Evolutionary conservation across 2,113 vertebrate genomes (phyloP).

Genomic region (Petroica traversi): DNA sequence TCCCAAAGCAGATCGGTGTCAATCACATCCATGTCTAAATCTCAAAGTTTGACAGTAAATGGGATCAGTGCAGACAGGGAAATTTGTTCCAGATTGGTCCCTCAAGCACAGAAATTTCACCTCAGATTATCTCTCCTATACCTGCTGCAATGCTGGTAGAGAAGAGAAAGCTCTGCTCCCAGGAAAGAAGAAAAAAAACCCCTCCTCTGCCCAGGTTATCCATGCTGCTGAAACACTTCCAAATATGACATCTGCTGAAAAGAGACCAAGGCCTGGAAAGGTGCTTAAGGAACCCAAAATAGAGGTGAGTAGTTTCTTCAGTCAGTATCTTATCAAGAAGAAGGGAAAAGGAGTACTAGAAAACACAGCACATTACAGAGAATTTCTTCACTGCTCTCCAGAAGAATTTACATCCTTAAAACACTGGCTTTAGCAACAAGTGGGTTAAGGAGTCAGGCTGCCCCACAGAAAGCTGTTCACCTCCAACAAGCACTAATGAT

Average conservation of each 20-base stretch:
- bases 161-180: not conserved
- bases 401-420: not conserved
- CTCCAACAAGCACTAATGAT: not conserved
- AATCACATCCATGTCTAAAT: not conserved
- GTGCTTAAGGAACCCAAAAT: not conserved
- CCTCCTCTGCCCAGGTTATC: not conserved
- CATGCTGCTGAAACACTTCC: not conserved
- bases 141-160: not conserved
- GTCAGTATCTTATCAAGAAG: not conserved
- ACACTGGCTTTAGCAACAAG: not conserved
- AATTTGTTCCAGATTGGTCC: not conserved
- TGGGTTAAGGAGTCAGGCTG: not conserved
- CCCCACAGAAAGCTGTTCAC: not conserved
- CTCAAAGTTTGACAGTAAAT: not conserved
- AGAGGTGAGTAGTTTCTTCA: not conserved
- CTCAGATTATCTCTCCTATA: not conserved
- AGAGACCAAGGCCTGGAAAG: not conserved
- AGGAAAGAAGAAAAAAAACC: not conserved
- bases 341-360: not conserved
- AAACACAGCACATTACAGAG: not conserved
- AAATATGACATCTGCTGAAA: not conserved
- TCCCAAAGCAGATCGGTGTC: not conserved
- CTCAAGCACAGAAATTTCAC: not conserved
- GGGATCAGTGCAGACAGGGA: not conserved
- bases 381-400: not conserved